A percentile compares a stretch with the other conserved stretches of the same genome.
Evolutionary conservation across 2,888 invertebrate species (phyloP).

Genomic region (Alviniconcha strummeri): DNA sequence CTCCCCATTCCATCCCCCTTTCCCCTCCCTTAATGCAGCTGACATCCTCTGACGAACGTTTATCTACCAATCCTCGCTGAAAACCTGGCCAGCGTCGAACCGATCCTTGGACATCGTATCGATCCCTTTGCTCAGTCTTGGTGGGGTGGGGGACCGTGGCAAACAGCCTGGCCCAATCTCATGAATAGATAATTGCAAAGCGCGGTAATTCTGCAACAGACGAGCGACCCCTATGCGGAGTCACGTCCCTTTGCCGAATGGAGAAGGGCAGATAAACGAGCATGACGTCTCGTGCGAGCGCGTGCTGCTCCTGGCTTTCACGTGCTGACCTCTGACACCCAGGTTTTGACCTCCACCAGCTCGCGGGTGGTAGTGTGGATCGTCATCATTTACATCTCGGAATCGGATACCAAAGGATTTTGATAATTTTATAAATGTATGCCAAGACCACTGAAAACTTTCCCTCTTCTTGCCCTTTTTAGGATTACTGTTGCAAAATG

Average conservation of each 20-base stretch:
- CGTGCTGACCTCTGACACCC: constrained; percentile 32
- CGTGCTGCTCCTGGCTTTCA: constrained; percentile 21
- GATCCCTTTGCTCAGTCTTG: background rate
- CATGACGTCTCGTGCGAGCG: constrained; percentile 37
- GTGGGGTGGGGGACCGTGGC: constrained; percentile 10
- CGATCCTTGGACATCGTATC: constrained; percentile 11
- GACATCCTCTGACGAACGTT: background rate
- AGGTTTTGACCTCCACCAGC: constrained; percentile 6
- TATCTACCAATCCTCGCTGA: background rate
- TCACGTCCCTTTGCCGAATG: constrained; percentile 42
- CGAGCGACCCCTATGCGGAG: constrained; percentile 42
- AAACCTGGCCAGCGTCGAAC: constrained; percentile 7
- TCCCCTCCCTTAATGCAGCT: background rate
- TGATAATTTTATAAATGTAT: no score
- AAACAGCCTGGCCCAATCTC: constrained; percentile 33
- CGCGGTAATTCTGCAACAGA: constrained; percentile 41
- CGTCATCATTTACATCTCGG: no score
- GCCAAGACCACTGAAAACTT: no score
- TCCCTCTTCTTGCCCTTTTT: no score
- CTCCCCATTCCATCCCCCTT: background rate
- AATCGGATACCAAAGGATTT: no score
- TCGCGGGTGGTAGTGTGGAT: background rate
- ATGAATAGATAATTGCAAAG: constrained; percentile 43
- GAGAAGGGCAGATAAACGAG: constrained; percentile 44
- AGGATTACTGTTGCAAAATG: no score